These are phyloP conservation scores for Hirtodrosophila confusa DNA, from an alignment of 2,888 invertebrate genomes.

Conservation along the genomic window DNA sequence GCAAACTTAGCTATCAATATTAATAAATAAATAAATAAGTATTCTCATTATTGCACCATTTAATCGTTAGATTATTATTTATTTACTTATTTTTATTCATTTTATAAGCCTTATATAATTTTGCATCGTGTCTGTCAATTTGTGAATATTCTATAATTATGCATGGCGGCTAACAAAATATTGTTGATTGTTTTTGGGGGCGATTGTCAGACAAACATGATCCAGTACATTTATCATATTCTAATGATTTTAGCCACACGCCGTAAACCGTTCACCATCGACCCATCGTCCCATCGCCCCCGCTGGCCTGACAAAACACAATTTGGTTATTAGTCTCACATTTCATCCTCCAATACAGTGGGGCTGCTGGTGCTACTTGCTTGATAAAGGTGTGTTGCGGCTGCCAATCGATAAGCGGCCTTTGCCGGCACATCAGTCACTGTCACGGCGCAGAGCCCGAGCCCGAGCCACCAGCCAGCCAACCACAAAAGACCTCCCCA, in stretches of 20 bases:
- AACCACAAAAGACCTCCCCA: slow-evolving; percentile 60
- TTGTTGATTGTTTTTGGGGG: slow-evolving; percentile 38
- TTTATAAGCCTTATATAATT: slow-evolving; percentile 21
- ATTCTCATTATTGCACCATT: too few relatives aligned
- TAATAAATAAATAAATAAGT: too few relatives aligned
- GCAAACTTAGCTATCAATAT: too few relatives aligned
- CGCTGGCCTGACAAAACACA: slow-evolving; percentile 71
- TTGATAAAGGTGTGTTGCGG: slow-evolving; percentile 79
- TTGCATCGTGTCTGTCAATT: slow-evolving; percentile 36
- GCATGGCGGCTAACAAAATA: slow-evolving; percentile 41
- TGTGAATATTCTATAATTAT: slow-evolving; percentile 42
- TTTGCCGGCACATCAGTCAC: slow-evolving; percentile 81
- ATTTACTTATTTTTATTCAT: not conserved
- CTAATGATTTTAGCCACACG: slow-evolving; percentile 58
- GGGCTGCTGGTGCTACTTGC: slow-evolving; percentile 44
- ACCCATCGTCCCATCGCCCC: slow-evolving; percentile 15
- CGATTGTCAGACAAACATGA: slow-evolving; percentile 56
- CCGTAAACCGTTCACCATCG: slow-evolving; percentile 21
- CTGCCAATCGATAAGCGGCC: slow-evolving; percentile 79
- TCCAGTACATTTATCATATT: slow-evolving; percentile 67
- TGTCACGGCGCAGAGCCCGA: slow-evolving; percentile 69
- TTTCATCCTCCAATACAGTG: slow-evolving; percentile 73
- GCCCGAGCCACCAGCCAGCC: slow-evolving; percentile 42
- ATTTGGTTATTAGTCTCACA: slow-evolving; percentile 77
- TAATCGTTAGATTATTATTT: not conserved